Conservation (phyloP, 1,140 invertebrate species). For the Pseudomyrmex flavicornis region DNA sequence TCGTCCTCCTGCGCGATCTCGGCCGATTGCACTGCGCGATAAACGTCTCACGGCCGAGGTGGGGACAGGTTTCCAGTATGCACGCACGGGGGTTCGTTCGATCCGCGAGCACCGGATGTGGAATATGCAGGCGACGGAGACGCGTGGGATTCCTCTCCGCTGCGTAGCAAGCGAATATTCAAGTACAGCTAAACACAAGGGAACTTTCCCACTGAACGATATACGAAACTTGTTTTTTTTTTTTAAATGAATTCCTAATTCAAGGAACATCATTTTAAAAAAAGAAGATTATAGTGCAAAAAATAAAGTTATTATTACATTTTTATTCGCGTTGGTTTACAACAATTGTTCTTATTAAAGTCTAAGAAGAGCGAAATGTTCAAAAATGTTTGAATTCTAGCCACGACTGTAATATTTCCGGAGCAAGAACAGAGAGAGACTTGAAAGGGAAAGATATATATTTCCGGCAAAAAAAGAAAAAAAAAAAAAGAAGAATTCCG, state of each 20-base stretch:
- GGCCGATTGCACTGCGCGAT: slow-evolving; percentile 64
- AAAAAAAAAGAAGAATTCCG: background rate
- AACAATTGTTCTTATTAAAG: background rate
- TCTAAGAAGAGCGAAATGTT: background rate
- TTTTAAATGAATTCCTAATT: background rate
- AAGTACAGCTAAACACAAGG: slow-evolving; percentile 58
- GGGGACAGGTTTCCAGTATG: slow-evolving; percentile 74
- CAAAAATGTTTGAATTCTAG: background rate
- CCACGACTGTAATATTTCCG: slow-evolving; percentile 8
- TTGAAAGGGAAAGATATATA: slow-evolving; percentile 3
- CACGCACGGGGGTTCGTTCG: slow-evolving; percentile 56
- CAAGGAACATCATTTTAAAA: too few species aligned
- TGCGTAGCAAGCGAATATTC: slow-evolving; percentile 55
- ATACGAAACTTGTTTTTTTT: slow-evolving; percentile 5
- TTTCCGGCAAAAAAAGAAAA: slow-evolving; percentile 32
- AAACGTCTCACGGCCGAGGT: slow-evolving; percentile 40
- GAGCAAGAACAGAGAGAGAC: background rate
- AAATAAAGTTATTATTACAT: too few species aligned
- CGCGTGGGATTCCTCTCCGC: slow-evolving; percentile 76
- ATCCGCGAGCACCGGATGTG: slow-evolving; percentile 76
- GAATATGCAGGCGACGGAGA: slow-evolving; percentile 77
- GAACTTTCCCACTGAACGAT: slow-evolving; percentile 17
- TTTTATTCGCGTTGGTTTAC: background rate
- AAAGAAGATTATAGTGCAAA: too few species aligned
- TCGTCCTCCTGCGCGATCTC: slow-evolving; percentile 34